Base-by-base conservation (phyloP, 2,888 invertebrate species). In the Synergus gifuensis region DNA sequence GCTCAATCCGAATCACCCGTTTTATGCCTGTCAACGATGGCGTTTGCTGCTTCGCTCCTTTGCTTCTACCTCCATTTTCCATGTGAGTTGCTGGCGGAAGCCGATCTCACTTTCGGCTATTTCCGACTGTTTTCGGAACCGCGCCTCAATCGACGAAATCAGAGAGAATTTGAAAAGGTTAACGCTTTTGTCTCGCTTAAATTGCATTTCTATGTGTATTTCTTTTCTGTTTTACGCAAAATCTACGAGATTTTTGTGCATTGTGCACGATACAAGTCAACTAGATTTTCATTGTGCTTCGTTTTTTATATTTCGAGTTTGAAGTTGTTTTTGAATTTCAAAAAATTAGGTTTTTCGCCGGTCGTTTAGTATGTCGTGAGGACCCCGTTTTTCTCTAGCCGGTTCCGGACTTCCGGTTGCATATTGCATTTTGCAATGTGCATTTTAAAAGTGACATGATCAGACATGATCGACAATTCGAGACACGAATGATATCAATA, bases 1-100 rank as follows among this genome's bases (percentile, higher is more conserved):
- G 81, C 82, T 85, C 85, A 84, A 81, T 76, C 87, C 83, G 82
- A 79, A 79, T 85, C 79, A 79, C 79, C 84, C 85, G 83, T 85
- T 49, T n/a, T 54, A 54, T 86, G 82, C 82, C 88, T 87, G 88
- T 89, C 88, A 88, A 90, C 90, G 88, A 90, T 90, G 89, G 90
- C 89, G 90, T 90, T 90, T 87, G 87, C 87, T 89, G 88, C 87
- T 86, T 87, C 82, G 87, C 83, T 88, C 83, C 84, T 86, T 87
- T 62, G 62, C 18, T 5, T 62, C 28, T 62, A 62, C 87, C 89
- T 88, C 90, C 90, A 90, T 90, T 90, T 90, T 90, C 90, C 87
- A 88, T 87, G 87, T 88, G 88, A 84, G 84, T 82, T 85, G 83
- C 86, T 83, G 84, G 80, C 79, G 79, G 62, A 79, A 80, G 66